phyloP scores from a whole-genome alignment of 2,113 vertebrate genomes.

The Podiceps cristatus region DNA sequence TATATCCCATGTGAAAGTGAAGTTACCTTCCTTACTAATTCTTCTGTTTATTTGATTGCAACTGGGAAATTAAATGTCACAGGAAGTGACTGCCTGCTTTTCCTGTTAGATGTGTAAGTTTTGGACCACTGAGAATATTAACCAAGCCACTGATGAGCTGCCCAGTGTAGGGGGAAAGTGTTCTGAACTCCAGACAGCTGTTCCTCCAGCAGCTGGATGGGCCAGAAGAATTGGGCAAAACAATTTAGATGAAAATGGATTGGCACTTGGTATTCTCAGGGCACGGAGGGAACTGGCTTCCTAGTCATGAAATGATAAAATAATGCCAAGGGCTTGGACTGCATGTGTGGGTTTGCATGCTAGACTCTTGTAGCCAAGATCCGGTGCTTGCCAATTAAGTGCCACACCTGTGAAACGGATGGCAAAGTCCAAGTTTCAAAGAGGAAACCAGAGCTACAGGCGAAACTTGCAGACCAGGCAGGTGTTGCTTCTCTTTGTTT shows the following conservation, averaged over 20 bases:
- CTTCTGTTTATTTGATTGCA: background rate
- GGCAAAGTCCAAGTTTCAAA: slow-evolving; percentile 25
- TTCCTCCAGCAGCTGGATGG: background rate
- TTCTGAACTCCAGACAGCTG: background rate
- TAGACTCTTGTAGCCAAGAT: background rate
- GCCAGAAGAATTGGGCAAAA: background rate
- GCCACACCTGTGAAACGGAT: background rate
- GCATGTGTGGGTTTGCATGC: background rate
- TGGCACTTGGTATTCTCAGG: background rate
- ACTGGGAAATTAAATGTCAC: background rate
- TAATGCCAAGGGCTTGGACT: background rate
- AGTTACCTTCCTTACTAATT: background rate
- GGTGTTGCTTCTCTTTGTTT: background rate
- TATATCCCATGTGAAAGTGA: background rate
- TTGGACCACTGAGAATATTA: background rate
- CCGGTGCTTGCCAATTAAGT: background rate
- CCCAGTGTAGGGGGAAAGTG: background rate
- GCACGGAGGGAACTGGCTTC: background rate
- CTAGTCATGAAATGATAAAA: background rate
- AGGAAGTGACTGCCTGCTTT: background rate
- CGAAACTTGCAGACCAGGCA: background rate
- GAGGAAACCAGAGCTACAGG: background rate
- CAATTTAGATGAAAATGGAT: background rate
- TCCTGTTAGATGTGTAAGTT: background rate
- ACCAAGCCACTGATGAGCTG: background rate